Percentiles rank a stretch among this genome's conserved stretches.
Conservation (phyloP, 2,888 invertebrate genomes). For the Melipona bicolor region DNA sequence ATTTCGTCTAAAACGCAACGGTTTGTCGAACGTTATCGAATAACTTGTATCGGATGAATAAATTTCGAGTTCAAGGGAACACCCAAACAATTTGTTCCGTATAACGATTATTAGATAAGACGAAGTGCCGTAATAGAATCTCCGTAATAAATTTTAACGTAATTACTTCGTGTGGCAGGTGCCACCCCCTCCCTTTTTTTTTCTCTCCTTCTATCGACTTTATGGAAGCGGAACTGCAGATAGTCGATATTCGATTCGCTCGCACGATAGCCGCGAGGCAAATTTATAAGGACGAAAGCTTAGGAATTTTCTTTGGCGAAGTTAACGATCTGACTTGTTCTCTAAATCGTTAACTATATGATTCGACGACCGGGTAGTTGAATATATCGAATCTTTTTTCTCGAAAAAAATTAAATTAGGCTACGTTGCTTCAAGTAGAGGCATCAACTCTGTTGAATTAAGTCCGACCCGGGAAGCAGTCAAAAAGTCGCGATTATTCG, state of each 20-base stretch:
- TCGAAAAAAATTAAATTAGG: not conserved
- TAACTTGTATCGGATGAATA: no score
- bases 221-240: slow-evolving; percentile 9
- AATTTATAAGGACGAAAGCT: slow-evolving; percentile 24
- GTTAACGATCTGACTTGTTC: slow-evolving; percentile 1
- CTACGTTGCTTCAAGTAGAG: not conserved
- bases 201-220: not conserved
- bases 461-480: not conserved
- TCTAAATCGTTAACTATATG: not conserved
- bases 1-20: no score
- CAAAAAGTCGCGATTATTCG: not conserved
- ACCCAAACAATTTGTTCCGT: slow-evolving; percentile 1
- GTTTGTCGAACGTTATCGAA: no score
- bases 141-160: slow-evolving; percentile 29
- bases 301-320: slow-evolving; percentile 11
- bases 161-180: slow-evolving; percentile 12
- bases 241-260: slow-evolving; percentile 27
- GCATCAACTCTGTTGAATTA: not conserved
- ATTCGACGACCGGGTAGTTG: no score
- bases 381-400: not conserved
- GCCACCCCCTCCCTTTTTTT: not conserved
- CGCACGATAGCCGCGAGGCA: not conserved
- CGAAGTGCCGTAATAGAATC: slow-evolving; percentile 12
- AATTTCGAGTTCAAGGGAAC: no score
- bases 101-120: slow-evolving; percentile 25